phyloP scores from a whole-genome alignment of 2,797 vertebrate genomes.

The Somateria mollissima region DNA sequence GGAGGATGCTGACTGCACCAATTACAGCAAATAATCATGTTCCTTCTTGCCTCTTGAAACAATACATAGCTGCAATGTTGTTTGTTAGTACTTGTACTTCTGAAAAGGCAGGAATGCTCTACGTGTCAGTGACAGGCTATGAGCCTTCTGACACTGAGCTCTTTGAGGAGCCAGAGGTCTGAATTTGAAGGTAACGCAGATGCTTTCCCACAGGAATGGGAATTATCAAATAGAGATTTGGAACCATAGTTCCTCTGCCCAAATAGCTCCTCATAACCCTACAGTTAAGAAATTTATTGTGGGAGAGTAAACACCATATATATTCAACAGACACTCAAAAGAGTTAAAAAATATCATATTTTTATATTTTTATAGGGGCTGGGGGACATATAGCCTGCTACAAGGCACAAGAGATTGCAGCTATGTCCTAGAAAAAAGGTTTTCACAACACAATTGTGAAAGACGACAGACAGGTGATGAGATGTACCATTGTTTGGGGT shows the following conservation, averaged over 20 bases:
- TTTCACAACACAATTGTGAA: not conserved
- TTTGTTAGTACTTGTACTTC: slow-evolving; percentile 25
- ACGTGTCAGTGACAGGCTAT: not conserved
- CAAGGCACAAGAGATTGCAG: not conserved
- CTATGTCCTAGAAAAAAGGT: not conserved
- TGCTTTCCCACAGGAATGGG: not conserved
- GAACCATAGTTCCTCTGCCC: no score
- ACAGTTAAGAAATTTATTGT: not conserved
- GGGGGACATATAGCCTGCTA: not conserved
- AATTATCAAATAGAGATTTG: not conserved
- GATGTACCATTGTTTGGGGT: not conserved
- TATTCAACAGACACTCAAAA: not conserved
- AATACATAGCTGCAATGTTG: not conserved
- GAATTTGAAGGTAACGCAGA: not conserved
- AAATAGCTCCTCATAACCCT: no score
- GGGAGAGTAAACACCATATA: not conserved
- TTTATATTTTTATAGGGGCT: not conserved
- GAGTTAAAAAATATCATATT: not conserved
- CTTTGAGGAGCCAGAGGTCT: not conserved
- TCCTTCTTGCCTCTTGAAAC: slow-evolving; percentile 29
- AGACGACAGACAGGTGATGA: not conserved
- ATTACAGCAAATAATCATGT: slow-evolving; percentile 47
- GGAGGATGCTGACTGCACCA: not conserved
- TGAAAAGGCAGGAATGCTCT: slow-evolving; percentile 37
- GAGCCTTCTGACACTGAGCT: not conserved